Percentiles rank a stretch among this genome's conserved stretches.
Conservation (phyloP, 2,113 vertebrate genomes). For the Lampris incognitus region DNA sequence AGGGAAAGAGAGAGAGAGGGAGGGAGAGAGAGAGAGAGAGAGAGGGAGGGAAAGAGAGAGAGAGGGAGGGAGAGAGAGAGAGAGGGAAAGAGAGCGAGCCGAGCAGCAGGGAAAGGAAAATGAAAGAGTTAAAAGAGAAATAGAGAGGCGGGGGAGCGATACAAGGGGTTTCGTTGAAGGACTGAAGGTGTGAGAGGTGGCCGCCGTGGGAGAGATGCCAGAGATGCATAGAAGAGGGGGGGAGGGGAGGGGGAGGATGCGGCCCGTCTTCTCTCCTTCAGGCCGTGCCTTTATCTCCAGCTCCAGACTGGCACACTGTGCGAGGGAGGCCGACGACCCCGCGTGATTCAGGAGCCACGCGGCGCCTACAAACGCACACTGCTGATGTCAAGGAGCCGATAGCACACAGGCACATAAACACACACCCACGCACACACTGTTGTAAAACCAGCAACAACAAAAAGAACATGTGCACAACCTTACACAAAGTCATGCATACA, state of each 20-base stretch:
- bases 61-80: constrained; percentile 11
- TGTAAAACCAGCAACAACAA: no score
- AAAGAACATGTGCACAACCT: not conserved
- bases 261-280: constrained; percentile 51
- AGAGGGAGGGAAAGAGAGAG: not conserved
- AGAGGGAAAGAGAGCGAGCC: constrained; percentile 33
- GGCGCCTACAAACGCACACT: constrained; percentile 31
- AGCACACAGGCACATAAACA: constrained; percentile 8
- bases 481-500: not conserved
- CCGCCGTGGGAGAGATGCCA: constrained; percentile 49
- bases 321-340: constrained; percentile 39
- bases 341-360: constrained; percentile 35
- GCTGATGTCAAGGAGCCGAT: constrained; percentile 50
- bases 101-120: not conserved
- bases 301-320: constrained; percentile 60
- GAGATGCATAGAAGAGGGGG: constrained; percentile 52
- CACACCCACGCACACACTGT: not conserved
- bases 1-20: constrained; percentile 14
- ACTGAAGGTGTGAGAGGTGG: constrained; percentile 52
- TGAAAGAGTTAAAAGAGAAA: constrained; percentile 11
- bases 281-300: constrained; percentile 71
- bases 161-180: constrained; percentile 39
- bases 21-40: not conserved
- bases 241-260: constrained; percentile 53
- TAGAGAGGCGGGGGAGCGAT: not conserved